A percentile compares a stretch with the other conserved stretches of the same genome.
Conservation (phyloP, 2,888 invertebrate genomes). For the Drepanosiphum platanoidis region DNA sequence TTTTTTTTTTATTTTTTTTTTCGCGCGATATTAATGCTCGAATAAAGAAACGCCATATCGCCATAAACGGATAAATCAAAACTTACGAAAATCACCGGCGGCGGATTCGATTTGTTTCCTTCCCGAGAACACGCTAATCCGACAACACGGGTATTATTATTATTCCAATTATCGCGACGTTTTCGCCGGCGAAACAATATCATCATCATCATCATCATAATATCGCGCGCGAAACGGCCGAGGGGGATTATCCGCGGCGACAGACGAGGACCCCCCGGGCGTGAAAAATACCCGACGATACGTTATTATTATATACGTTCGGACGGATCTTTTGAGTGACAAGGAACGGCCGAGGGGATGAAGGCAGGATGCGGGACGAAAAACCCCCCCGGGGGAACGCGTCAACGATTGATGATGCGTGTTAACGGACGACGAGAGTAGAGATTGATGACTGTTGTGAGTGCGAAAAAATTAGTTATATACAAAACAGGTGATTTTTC, state of each 20-base stretch:
- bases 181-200: no score
- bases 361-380: no score
- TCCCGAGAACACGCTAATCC: no score
- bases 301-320: conserved; percentile 13
- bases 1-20: no score
- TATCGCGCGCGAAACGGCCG: not conserved
- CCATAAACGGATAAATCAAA: no score
- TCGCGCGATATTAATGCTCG: no score
- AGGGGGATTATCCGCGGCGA: not conserved
- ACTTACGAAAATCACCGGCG: no score
- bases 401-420: conserved; percentile 36
- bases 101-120: no score
- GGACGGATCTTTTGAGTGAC: conserved; percentile 4
- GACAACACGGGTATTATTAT: no score
- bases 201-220: no score
- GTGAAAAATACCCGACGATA: not conserved
- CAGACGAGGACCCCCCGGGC: not conserved
- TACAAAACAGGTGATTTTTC: not conserved
- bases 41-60: no score
- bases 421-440: conserved; percentile 1
- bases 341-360: not conserved
- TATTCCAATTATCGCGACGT: no score
- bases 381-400: not conserved
- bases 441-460: conserved; percentile 25
- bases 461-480: not conserved